phyloP scores from a whole-genome alignment of 1,140 invertebrate species.

The Orchestia grillus region DNA sequence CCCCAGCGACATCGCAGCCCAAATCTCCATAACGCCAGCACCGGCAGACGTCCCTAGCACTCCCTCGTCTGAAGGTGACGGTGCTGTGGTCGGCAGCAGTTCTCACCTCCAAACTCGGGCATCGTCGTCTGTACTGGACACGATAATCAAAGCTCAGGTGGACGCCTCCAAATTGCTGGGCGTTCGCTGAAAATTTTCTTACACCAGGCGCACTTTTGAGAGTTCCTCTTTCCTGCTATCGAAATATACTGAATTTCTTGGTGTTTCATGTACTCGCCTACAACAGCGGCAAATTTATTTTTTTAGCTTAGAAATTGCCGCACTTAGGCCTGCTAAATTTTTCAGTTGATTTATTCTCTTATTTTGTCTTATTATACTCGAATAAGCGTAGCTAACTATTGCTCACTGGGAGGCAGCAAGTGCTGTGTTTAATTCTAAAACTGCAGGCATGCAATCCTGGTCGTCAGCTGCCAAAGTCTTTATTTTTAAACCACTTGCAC shows the following conservation, averaged over 20 bases:
- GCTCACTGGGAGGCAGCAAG: not conserved
- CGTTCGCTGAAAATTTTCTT: conserved; percentile 72
- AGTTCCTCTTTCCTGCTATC: not conserved
- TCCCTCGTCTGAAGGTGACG: not conserved
- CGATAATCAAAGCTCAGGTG: conserved; percentile 76
- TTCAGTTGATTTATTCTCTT: not conserved
- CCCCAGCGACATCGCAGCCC: not conserved
- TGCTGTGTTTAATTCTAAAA: not conserved
- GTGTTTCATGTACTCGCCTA: not conserved
- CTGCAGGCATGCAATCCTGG: not conserved
- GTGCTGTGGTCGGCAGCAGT: not conserved
- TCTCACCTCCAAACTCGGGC: conserved; percentile 72
- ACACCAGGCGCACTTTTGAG: not conserved
- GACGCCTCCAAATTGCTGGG: conserved; percentile 89
- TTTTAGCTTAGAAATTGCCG: not conserved
- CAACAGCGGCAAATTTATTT: no score
- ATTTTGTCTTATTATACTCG: no score
- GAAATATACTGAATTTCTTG: not conserved
- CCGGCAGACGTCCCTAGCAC: not conserved
- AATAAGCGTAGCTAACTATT: not conserved
- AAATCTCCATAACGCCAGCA: not conserved
- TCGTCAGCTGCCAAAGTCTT: not conserved
- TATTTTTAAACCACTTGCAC: not conserved
- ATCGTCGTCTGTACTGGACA: not conserved
- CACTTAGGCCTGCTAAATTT: not conserved